These are phyloP conservation scores for Prinia subflava DNA, from an alignment of 2,113 vertebrate genomes.

Conservation along the genomic window DNA sequence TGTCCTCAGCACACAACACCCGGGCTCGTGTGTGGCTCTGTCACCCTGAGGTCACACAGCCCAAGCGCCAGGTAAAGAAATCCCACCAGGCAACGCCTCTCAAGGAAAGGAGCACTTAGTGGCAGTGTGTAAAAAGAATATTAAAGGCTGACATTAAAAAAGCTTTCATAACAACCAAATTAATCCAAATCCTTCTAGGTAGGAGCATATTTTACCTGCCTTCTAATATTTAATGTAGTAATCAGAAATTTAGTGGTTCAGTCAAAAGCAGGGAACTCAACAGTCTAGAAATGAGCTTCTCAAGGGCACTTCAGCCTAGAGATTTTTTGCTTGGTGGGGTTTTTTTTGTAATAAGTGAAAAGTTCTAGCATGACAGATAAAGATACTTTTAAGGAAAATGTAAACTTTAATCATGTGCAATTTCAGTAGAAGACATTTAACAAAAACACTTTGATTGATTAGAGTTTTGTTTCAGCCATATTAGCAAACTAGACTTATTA, in stretches of 20 bases:
- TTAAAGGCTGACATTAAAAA: neutral
- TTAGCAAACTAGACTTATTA: neutral
- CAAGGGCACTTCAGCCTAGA: neutral
- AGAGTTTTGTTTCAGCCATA: neutral
- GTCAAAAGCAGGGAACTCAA: neutral
- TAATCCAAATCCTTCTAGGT: neutral
- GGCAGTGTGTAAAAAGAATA: neutral
- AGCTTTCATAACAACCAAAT: neutral
- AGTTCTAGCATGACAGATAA: neutral
- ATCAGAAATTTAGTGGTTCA: neutral
- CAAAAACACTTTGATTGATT: neutral
- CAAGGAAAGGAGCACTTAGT: neutral
- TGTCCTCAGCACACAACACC: neutral
- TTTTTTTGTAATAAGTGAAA: neutral
- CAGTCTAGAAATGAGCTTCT: neutral
- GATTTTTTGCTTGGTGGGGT: neutral
- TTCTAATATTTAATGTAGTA: neutral
- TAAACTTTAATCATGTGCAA: neutral
- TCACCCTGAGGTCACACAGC: no score
- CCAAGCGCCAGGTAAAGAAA: neutral
- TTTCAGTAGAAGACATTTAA: neutral
- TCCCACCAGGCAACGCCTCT: fast-evolving
- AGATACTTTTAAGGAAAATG: neutral
- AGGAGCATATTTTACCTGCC: neutral
- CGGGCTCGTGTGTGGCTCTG: neutral